Percentiles rank a stretch among this genome's conserved stretches.
phyloP scores from a whole-genome alignment of 1,140 invertebrate genomes.

The Macrostomum lignano region DNA sequence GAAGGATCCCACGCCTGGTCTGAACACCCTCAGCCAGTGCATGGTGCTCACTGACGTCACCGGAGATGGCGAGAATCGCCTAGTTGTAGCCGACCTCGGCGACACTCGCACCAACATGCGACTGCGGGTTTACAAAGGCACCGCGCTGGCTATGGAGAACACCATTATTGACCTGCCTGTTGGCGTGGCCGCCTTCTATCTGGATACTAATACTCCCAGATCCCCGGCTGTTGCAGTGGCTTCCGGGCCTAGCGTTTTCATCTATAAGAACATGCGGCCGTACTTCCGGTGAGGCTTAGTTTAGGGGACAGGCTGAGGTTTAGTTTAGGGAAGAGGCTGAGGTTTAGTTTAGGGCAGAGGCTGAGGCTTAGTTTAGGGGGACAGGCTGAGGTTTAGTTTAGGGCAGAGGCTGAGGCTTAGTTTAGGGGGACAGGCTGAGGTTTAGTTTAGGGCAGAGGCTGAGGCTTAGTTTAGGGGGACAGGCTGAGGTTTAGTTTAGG shows the following conservation, averaged over 20 bases:
- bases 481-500: too few relatives aligned
- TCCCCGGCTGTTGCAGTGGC: slow-evolving; percentile 56
- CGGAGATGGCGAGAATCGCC: slow-evolving; percentile 46
- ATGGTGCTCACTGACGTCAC: slow-evolving; percentile 46
- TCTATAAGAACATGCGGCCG: slow-evolving; percentile 70
- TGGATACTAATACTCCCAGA: slow-evolving; percentile 42
- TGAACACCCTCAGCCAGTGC: slow-evolving; percentile 42
- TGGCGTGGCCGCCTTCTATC: slow-evolving; percentile 55
- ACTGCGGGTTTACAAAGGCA: slow-evolving; percentile 36
- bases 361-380: too few relatives aligned
- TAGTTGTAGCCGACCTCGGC: slow-evolving; percentile 45
- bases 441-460: too few relatives aligned
- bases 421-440: too few relatives aligned
- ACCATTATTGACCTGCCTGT: slow-evolving; percentile 53
- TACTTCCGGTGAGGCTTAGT: too few relatives aligned
- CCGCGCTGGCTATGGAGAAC: slow-evolving; percentile 44
- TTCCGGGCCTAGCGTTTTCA: slow-evolving; percentile 51
- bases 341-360: too few relatives aligned
- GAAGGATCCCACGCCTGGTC: slow-evolving; percentile 38
- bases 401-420: too few relatives aligned
- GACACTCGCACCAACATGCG: slow-evolving; percentile 31
- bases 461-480: too few relatives aligned
- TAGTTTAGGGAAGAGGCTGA: too few relatives aligned
- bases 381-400: too few relatives aligned
- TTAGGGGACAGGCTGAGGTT: too few relatives aligned